Evolutionary conservation across 1,140 invertebrate species (phyloP), one percentile per base, ranked within the genome.

Genomic region (Zaprionus lachaisei): DNA sequence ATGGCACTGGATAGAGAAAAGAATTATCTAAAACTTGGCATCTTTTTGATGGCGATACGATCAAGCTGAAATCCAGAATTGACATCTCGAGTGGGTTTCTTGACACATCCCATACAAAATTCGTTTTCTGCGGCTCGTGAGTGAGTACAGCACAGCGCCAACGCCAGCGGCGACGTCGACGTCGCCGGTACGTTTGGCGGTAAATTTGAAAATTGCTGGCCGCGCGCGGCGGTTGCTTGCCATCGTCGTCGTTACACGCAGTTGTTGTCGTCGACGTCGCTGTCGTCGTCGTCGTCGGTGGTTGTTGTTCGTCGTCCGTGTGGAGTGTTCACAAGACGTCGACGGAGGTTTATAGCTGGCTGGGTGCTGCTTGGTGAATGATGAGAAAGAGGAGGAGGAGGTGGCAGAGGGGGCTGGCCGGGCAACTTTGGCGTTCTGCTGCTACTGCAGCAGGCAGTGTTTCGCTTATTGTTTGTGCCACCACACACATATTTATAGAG

Each of bases 121-220:
- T 65, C 91, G 91, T 85, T 90, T 92, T 83, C 83, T 90, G 56
- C 55, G 72, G 72, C 60, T 77, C 91, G 77, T 92, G 91, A 92
- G 91, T 91, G 92, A 62, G 65, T 78, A 72, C 76, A 81, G 68
- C 72, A 72, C 66, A 65, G 73, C 56, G 31, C n/a, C 26, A 37
- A 22, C 26, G 31, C 61, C 73, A 76, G 44, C 68, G 77, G 58
- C 65, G 69, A 71, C 74, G 78, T 77, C 84, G 72, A 68, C 72
- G 65, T 75, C 72, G 77, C 77, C 69, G 78, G 81, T 71, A 77
- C 72, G 83, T 89, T 92, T 92, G 91, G 91, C 91, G 91, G 85
- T 89, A 92, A 92, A 92, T 92, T 92, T 92, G 91, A 92, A 92
- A 92, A 92, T 92, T 92, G 84, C 80, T 79, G 74, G 80, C 65